These are phyloP conservation scores for Tragelaphus imberbis DNA, from an alignment of 2,113 vertebrate species.

Conservation along the genomic window DNA sequence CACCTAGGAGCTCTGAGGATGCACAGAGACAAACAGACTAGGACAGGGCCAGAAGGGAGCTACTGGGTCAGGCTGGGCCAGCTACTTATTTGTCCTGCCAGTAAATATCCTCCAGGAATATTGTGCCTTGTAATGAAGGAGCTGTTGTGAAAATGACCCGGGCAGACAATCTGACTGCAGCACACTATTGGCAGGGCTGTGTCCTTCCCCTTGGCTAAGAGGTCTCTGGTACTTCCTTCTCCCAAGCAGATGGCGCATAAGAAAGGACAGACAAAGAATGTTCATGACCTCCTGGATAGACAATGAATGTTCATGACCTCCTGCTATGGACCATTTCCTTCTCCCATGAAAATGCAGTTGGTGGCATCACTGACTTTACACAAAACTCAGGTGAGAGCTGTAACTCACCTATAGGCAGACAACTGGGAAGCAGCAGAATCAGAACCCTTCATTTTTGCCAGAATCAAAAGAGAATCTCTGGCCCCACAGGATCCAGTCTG, in stretches of 20 bases:
- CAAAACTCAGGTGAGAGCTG: background rate
- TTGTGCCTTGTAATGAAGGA: background rate
- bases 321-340: background rate
- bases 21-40: background rate
- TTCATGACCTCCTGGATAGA: background rate
- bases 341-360: background rate
- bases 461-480: background rate
- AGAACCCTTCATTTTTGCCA: background rate
- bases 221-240: background rate
- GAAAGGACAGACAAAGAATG: fast-evolving
- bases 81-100: background rate
- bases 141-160: background rate
- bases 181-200: background rate
- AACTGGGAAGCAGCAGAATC: background rate
- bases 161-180: background rate
- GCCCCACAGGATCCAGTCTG: background rate
- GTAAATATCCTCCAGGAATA: background rate
- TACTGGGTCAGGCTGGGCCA: background rate
- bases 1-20: background rate
- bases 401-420: background rate
- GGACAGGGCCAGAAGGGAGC: background rate
- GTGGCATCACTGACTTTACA: background rate
- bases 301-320: background rate
- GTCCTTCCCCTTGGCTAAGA: background rate
- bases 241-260: background rate